phyloP scores from a whole-genome alignment of 2,113 vertebrate species.

The Sander lucioperca region DNA sequence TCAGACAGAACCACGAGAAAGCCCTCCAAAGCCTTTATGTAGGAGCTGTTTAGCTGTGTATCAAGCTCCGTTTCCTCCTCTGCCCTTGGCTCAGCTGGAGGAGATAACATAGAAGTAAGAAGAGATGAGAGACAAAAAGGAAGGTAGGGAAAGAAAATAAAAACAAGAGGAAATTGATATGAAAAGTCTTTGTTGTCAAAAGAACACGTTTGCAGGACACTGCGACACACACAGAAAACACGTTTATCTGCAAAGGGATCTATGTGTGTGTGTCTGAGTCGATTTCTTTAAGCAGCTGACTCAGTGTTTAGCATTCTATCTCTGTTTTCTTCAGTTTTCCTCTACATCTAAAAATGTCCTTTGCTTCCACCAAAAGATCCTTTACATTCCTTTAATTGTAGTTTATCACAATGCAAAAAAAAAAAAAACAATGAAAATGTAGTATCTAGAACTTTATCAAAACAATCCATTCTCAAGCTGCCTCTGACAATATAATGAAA shows the following conservation, averaged over 20 bases:
- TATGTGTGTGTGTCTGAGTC: background rate
- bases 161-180: background rate
- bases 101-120: background rate
- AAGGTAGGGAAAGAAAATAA: background rate
- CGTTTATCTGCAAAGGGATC: slow-evolving; percentile 17
- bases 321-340: background rate
- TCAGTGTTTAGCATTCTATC: background rate
- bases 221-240: background rate
- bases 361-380: background rate
- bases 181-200: background rate
- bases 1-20: slow-evolving; percentile 98
- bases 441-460: background rate
- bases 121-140: background rate
- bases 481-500: background rate
- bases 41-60: slow-evolving; percentile 92
- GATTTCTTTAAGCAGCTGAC: slow-evolving; percentile 15
- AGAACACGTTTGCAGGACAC: background rate
- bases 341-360: background rate
- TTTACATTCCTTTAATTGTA: background rate
- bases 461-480: background rate
- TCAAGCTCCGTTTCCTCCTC: slow-evolving; percentile 91
- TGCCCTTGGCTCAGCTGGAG: slow-evolving; percentile 73
- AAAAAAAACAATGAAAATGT: background rate
- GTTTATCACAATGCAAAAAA: background rate
- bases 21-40: slow-evolving; percentile 96